A percentile compares a stretch with the other conserved stretches of the same genome.
Conservation (phyloP, 1,140 invertebrate species). For the Medauroidea extradentata region DNA sequence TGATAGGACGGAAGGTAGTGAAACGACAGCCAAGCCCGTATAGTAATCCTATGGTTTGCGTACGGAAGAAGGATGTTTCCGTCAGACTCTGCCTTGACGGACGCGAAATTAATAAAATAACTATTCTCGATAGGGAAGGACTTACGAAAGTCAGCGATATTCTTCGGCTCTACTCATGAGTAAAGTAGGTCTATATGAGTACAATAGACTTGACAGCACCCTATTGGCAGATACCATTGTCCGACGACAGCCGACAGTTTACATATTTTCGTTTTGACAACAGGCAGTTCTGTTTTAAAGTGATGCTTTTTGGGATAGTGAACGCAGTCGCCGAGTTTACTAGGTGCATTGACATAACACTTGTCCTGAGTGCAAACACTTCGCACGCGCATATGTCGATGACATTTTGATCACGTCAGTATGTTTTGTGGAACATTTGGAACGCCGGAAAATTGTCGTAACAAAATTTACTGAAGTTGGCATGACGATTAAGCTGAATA, state of each 20-base stretch:
- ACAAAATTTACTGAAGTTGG: slow-evolving; percentile 34
- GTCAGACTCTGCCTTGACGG: neutral
- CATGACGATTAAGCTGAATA: slow-evolving; percentile 44
- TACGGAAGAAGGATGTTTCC: neutral
- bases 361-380: neutral
- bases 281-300: neutral
- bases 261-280: slow-evolving; percentile 22
- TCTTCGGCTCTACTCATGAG: slow-evolving; percentile 30
- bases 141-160: neutral
- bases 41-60: neutral
- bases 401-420: slow-evolving; percentile 19
- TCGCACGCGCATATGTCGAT: slow-evolving; percentile 14
- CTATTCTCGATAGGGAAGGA: neutral
- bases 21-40: neutral
- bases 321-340: neutral
- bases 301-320: neutral
- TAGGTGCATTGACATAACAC: neutral
- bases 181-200: slow-evolving; percentile 34
- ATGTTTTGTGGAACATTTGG: slow-evolving; percentile 14
- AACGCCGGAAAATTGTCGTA: slow-evolving; percentile 13
- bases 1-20: neutral
- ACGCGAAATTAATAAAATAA: neutral
- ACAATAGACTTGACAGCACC: slow-evolving; percentile 39
- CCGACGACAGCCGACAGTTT: slow-evolving; percentile 29
- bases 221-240: slow-evolving; percentile 43